Percentiles rank a stretch among this genome's conserved stretches.
These are phyloP conservation scores for pig (Sus scrofa) DNA, from an alignment of 2,113 vertebrate genomes.

Conservation along the genomic window T2T-Sscrofa CM000825.6:130168001-130168500, in stretches of 20 bases:
- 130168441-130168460: neutral
- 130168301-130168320: neutral
- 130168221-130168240: neutral
- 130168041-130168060: neutral
- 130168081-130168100: neutral
- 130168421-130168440: neutral
- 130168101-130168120: neutral
- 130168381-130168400: neutral
- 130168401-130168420: neutral
- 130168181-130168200: slow-evolving; percentile 15
- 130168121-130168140: neutral
- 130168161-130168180: neutral
- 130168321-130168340: neutral
- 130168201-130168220: neutral
- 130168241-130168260: neutral
- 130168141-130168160: neutral
- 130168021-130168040: neutral
- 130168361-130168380: neutral
- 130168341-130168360: slow-evolving; percentile 45
- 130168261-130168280: neutral
- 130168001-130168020: neutral
- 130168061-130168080: neutral
- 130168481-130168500: neutral
- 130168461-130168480: slow-evolving; percentile 8
- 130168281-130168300: slow-evolving; percentile 34